Evolutionary conservation across 2,888 invertebrate genomes (phyloP).

Genomic region (Phortica magna): DNA sequence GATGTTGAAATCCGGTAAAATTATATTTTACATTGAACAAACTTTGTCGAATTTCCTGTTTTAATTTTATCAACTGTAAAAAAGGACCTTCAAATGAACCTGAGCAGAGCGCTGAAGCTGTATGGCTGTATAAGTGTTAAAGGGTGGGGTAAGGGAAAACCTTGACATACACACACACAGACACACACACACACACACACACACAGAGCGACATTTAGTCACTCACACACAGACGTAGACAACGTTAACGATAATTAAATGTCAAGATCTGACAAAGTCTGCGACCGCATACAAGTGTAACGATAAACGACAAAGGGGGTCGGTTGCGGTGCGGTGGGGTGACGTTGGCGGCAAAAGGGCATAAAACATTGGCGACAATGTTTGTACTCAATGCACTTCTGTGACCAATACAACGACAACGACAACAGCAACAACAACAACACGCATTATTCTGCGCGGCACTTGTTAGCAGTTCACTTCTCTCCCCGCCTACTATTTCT

Average conservation of each 20-base stretch:
- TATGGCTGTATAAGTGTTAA: background rate
- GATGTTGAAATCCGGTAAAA: slow-evolving; percentile 11
- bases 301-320: background rate
- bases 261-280: slow-evolving; percentile 51
- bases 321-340: background rate
- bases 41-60: slow-evolving; percentile 46
- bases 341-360: background rate
- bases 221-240: slow-evolving; percentile 34
- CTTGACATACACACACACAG: slow-evolving; percentile 54
- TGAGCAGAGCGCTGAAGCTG: background rate
- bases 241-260: slow-evolving; percentile 58
- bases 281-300: slow-evolving; percentile 5
- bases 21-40: slow-evolving; percentile 16
- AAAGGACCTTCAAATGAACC: slow-evolving; percentile 37
- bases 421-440: slow-evolving; percentile 38
- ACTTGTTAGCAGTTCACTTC: background rate
- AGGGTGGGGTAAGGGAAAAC: slow-evolving; percentile 27
- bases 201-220: slow-evolving; percentile 22
- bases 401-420: slow-evolving; percentile 41
- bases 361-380: slow-evolving; percentile 14
- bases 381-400: slow-evolving; percentile 24
- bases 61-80: slow-evolving; percentile 33
- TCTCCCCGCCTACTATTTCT: background rate
- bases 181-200: background rate
- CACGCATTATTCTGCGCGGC: background rate